Percentiles rank a stretch among this genome's conserved stretches.
These are phyloP conservation scores for Macrobrachium rosenbergii DNA, from an alignment of 1,140 invertebrate genomes.

Conservation along the genomic window DNA sequence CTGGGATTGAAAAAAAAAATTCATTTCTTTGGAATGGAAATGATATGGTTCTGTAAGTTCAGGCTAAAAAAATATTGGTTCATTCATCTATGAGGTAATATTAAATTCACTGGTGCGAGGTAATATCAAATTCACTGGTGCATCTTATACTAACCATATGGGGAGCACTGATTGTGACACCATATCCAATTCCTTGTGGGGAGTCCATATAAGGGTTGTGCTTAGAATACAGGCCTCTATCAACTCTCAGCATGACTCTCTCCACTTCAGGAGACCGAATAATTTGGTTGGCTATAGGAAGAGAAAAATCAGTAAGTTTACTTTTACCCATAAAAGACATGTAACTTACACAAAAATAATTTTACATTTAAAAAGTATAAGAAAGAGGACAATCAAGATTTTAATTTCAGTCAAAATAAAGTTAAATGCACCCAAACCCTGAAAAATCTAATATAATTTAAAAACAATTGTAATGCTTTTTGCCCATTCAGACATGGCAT, in stretches of 20 bases:
- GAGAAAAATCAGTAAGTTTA: background rate
- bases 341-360: conserved; percentile 35
- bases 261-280: conserved; percentile 85
- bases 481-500: too few relatives aligned
- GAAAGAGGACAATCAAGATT: background rate
- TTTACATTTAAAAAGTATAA: background rate
- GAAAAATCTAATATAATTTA: too few relatives aligned
- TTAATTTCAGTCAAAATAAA: too few relatives aligned
- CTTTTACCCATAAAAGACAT: background rate
- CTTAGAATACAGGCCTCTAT: conserved; percentile 85
- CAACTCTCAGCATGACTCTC: conserved; percentile 86
- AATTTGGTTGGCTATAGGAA: conserved; percentile 84
- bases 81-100: background rate
- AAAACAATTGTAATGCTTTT: too few relatives aligned
- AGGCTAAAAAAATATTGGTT: too few relatives aligned
- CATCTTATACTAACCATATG: conserved; percentile 86
- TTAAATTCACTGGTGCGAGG: background rate
- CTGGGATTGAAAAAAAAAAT: too few relatives aligned
- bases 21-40: too few relatives aligned
- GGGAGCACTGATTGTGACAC: conserved; percentile 96
- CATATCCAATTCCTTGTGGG: conserved; percentile 73
- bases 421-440: too few relatives aligned
- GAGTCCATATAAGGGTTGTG: conserved; percentile 82
- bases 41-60: too few relatives aligned
- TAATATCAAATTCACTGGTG: background rate